These are phyloP conservation scores for Geopemphigus sp. DNA, from an alignment of 1,140 invertebrate genomes.

Conservation along the genomic window DNA sequence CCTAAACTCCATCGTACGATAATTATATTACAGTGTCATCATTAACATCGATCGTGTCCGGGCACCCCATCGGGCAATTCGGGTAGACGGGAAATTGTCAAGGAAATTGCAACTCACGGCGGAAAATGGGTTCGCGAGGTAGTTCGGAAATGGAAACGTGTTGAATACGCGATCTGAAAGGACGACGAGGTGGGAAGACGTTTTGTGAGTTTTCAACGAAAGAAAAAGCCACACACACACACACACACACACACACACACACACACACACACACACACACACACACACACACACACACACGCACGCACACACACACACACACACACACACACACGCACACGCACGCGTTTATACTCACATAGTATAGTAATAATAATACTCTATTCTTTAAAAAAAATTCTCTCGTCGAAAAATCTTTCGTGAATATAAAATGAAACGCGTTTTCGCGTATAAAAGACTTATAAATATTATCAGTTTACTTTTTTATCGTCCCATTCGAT, in stretches of 20 bases:
- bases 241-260: background rate
- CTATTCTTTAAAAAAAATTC: conserved; percentile 22
- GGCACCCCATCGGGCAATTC: background rate
- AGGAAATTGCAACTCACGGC: conserved; percentile 39
- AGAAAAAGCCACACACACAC: conserved; percentile 15
- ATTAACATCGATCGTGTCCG: background rate
- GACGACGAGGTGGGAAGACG: background rate
- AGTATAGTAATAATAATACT: conserved; percentile 18
- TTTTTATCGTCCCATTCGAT: background rate
- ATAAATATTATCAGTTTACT: conserved; percentile 22
- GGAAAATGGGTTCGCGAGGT: conserved; percentile 35
- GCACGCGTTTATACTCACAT: no score
- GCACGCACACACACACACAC: background rate
- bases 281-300: background rate
- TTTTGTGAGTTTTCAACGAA: conserved; percentile 14
- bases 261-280: conserved; percentile 2
- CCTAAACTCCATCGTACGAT: background rate
- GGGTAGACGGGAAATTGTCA: conserved; percentile 31
- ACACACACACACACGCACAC: background rate
- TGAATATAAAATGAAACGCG: conserved; percentile 19
- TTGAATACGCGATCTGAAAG: conserved; percentile 18
- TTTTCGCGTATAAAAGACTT: conserved; percentile 22
- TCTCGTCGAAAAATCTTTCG: conserved; percentile 3
- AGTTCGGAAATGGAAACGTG: conserved; percentile 47
- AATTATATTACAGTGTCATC: conserved; percentile 28